phyloP scores from a whole-genome alignment of 2,888 invertebrate genomes.

The Leucophenga maculata region DNA sequence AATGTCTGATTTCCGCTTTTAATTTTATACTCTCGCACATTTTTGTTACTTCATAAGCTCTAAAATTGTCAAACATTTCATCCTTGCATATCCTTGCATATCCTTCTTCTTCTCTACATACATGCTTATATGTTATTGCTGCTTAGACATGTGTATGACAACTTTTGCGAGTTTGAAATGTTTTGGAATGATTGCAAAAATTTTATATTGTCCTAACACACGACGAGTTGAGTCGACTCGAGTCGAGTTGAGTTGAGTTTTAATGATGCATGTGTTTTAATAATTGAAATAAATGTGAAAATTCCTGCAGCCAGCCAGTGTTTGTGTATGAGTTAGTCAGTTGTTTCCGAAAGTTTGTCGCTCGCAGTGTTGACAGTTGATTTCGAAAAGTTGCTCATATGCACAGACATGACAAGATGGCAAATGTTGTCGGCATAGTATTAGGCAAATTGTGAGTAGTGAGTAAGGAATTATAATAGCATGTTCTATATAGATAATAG shows the following conservation, averaged over 20 bases:
- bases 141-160: slow-evolving; percentile 20
- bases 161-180: slow-evolving; percentile 24
- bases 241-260: slow-evolving; percentile 41
- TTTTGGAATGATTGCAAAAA: slow-evolving; percentile 28
- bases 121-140: background rate
- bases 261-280: slow-evolving; percentile 45
- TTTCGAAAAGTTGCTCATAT: background rate
- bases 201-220: background rate
- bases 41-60: slow-evolving; percentile 38
- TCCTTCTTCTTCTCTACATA: background rate
- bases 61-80: slow-evolving; percentile 33
- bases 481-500: too few relatives aligned
- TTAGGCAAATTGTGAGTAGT: too few relatives aligned
- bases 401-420: too few relatives aligned
- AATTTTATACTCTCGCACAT: slow-evolving; percentile 46
- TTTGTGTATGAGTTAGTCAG: background rate
- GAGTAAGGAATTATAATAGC: too few relatives aligned
- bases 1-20: slow-evolving; percentile 43
- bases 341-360: background rate
- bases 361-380: background rate
- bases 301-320: slow-evolving; percentile 17
- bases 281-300: slow-evolving; percentile 27
- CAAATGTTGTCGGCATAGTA: too few relatives aligned
- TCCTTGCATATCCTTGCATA: slow-evolving; percentile 17
- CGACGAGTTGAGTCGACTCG: too few relatives aligned